A percentile compares a stretch with the other conserved stretches of the same genome.
phyloP scores from a whole-genome alignment of 2,797 vertebrate species.

The Parauchenoglanis ngamensis region DNA sequence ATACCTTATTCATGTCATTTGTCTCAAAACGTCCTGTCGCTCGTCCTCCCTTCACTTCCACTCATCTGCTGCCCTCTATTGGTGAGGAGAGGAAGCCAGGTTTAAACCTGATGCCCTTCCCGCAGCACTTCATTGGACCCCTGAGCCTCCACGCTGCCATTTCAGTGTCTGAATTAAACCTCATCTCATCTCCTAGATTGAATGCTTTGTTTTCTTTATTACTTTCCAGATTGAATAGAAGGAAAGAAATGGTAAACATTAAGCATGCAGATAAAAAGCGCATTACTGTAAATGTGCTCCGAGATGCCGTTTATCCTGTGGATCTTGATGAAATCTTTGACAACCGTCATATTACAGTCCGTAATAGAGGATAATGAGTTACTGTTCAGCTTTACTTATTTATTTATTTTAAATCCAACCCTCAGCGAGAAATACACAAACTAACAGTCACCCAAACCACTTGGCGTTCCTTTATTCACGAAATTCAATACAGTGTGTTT shows the following conservation, averaged over 20 bases:
- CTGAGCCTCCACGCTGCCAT: constrained; percentile 17
- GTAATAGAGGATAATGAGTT: constrained; percentile 56
- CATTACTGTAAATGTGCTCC: constrained; percentile 75
- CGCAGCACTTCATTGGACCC: constrained; percentile 12
- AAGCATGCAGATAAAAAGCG: constrained; percentile 72
- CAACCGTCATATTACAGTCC: constrained; percentile 71
- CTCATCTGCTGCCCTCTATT: constrained; percentile 62
- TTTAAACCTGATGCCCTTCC: constrained; percentile 34
- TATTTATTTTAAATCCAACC: not conserved
- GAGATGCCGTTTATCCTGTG: constrained; percentile 69
- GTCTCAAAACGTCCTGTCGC: constrained; percentile 56
- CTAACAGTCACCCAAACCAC: constrained; percentile 34
- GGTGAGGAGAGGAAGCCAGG: constrained; percentile 47
- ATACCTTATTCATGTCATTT: constrained; percentile 62
- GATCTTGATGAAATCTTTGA: constrained; percentile 75
- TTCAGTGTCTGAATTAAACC: constrained; percentile 51
- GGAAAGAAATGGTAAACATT: constrained; percentile 65
- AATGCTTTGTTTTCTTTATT: constrained; percentile 56
- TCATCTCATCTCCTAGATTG: constrained; percentile 48
- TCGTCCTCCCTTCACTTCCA: constrained; percentile 58
- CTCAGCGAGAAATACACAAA: constrained; percentile 23
- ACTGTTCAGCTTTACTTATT: constrained; percentile 12
- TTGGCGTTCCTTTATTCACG: constrained; percentile 46
- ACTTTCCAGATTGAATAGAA: constrained; percentile 48
- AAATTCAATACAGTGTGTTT: constrained; percentile 43